Base-by-base conservation (phyloP, 2,113 vertebrate genomes). In the Mus spicilegus region DNA sequence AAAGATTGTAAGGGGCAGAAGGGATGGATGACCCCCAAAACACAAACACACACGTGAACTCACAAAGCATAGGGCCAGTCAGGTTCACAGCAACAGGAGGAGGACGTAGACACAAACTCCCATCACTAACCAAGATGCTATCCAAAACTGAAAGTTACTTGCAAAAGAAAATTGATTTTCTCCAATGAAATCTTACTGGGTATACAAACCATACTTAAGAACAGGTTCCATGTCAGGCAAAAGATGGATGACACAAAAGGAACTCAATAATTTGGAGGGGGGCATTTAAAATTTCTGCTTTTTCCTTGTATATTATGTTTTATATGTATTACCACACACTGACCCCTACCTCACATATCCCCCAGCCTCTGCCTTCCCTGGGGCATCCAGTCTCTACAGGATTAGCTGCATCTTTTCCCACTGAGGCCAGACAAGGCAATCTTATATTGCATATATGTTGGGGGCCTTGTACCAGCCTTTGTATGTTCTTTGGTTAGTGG, bases 41-140 rank as follows among this genome's bases (percentile, higher is more conserved):
- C 58, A 61, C 5, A 61, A 13, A 63, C 24, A 3, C 1, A n/a
- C 24, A 28, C 13, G 9, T 28, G 22, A 39, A 17, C 56, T 58
- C 56, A 84, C 7, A 84, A 58, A 63, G 20, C n/a, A 39, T 13
- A 42, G 3, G 12, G 24, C 3, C 56, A 84, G 39, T 28, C 22
- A 84, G 22, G 6, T 14, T 42, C 56, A n/a, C 13, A 63, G 3
- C 1, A 39, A 8, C 0, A 0, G 42, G n/a, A 42, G 56, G 7
- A 3, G 7, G 22, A 63, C 16, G 20, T 26, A 3, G 13, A 84
- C 12, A 84, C 56, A 82, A 82, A 61, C n/a, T 61, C 56, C 22
- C 56, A 39, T 61, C 80, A 82, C 12, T 39, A 63, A 26, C 36
- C 22, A 61, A 61, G 56, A 39, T 9, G 1, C 13, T 84, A 9